Percentiles rank a stretch among this genome's conserved stretches.
Conservation (phyloP, 1,140 invertebrate genomes). For the Calephelis virginiensis region DNA sequence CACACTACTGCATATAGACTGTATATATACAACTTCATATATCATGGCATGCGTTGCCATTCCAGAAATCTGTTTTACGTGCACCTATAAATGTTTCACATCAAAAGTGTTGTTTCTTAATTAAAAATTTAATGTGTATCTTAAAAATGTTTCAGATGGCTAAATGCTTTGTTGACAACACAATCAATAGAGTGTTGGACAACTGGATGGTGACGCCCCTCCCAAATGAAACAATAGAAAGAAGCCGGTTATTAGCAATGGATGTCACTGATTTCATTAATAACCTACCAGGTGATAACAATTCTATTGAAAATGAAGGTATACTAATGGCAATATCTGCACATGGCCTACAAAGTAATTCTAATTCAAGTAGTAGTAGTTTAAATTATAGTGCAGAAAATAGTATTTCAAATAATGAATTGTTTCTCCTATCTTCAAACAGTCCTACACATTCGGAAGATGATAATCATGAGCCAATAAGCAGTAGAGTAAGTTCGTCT, state of each 20-base stretch:
- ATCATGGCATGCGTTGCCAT: too few species aligned
- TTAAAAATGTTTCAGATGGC: slow-evolving; percentile 72
- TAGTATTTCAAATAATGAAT: slow-evolving; percentile 32
- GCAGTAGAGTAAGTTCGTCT: slow-evolving; percentile 29
- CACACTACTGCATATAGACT: too few species aligned
- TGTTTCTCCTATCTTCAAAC: slow-evolving; percentile 41
- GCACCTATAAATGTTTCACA: too few species aligned
- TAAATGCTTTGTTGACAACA: slow-evolving; percentile 85
- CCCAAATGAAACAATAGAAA: slow-evolving; percentile 48
- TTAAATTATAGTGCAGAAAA: slow-evolving; percentile 29
- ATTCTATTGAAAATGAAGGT: slow-evolving; percentile 82
- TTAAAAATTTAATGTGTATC: not conserved
- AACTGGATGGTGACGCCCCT: slow-evolving; percentile 79
- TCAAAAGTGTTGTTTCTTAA: too few species aligned
- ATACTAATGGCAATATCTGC: slow-evolving; percentile 82
- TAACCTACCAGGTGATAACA: slow-evolving; percentile 75
- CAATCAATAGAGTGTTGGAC: slow-evolving; percentile 84
- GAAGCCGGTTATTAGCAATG: slow-evolving; percentile 59
- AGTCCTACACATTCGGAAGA: slow-evolving; percentile 49
- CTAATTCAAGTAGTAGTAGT: slow-evolving; percentile 42
- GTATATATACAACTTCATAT: too few species aligned
- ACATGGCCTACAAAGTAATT: slow-evolving; percentile 79
- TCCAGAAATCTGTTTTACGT: too few species aligned
- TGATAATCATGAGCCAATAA: slow-evolving; percentile 23
- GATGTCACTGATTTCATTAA: slow-evolving; percentile 78